Base-by-base conservation (phyloP, 2,888 invertebrate species). In the Chrysomela aeneicollis region DNA sequence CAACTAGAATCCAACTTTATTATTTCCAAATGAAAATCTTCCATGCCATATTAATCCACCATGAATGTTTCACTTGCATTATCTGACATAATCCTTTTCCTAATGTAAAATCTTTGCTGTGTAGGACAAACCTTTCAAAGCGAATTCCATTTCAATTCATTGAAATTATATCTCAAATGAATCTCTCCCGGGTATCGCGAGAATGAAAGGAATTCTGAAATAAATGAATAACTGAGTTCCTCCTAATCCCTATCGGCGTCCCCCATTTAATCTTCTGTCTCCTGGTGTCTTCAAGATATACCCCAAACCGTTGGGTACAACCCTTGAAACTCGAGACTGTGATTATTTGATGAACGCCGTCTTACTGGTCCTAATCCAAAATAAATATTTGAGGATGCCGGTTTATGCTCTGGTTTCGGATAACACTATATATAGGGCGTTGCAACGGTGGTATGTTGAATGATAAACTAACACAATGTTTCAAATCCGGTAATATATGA, bases 181-280 rank as follows among this genome's bases (percentile, higher is more conserved):
- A 35, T 12, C 35, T 6, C 15, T 42, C 4, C 12, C 15, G 15
- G 6, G 6, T 42, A 2, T 42, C 15, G 42, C 8, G 4, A 42
- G 4, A n/a, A 15, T 42, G 12, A 15, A 42, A 12, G 42, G 42
- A 42, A 42, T 42, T 42, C 42, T 42, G 42, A 15, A 42, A 42
- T 42, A 15, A 42, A 42, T 42, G 15, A 42, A 42, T 42, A 12
- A 42, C 12, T 42, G 42, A n/a, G 42, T 42, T 42, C 42, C 42
- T 42, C n/a, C 42, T 42, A 42, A 42, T 42, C 42, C 42, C 15
- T 15, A 42, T 15, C 12, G 42, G 1, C 42, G 15, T 12, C 42
- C 42, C 42, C 42, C n/a, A 42, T 42, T 42, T 15, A 42, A 42
- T 42, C 42, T 42, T 42, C 42, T 42, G 4, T 42, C 42, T 42